Percentiles rank a stretch among this genome's conserved stretches.
Conservation (phyloP, 2,888 invertebrate genomes). For the Callimorpha dominula region DNA sequence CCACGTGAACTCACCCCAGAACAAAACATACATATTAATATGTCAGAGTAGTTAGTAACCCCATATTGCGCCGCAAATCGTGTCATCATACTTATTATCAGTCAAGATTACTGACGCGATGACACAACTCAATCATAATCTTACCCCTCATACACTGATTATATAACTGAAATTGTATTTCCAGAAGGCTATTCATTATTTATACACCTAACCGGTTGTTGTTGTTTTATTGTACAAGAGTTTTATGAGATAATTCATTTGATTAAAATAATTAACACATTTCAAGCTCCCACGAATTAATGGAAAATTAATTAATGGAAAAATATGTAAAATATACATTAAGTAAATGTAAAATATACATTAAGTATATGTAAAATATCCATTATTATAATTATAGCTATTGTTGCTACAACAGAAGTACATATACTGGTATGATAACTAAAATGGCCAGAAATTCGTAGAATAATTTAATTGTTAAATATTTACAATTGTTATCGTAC, state of each 20-base stretch:
- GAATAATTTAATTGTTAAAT: background rate
- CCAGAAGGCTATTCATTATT: background rate
- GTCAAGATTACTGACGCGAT: slow-evolving; percentile 20
- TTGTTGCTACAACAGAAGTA: background rate
- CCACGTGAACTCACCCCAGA: no score
- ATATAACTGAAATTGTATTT: background rate
- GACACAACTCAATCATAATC: background rate
- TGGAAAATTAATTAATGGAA: background rate
- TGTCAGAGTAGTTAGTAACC: background rate
- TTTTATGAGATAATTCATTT: background rate
- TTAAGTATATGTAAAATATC: background rate
- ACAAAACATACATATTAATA: no score
- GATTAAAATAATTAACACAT: background rate
- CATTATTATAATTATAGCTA: background rate
- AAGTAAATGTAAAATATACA: background rate
- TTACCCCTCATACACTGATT: background rate
- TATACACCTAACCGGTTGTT: background rate
- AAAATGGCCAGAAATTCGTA: background rate
- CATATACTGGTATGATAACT: background rate
- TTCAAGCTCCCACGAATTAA: background rate
- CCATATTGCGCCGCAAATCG: background rate
- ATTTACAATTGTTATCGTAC: background rate
- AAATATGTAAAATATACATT: background rate
- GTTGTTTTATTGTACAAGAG: background rate
- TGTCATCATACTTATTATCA: slow-evolving; percentile 10